Conservation (phyloP, 2,797 vertebrate species). For the Scolopax bukidnonensis region DNA sequence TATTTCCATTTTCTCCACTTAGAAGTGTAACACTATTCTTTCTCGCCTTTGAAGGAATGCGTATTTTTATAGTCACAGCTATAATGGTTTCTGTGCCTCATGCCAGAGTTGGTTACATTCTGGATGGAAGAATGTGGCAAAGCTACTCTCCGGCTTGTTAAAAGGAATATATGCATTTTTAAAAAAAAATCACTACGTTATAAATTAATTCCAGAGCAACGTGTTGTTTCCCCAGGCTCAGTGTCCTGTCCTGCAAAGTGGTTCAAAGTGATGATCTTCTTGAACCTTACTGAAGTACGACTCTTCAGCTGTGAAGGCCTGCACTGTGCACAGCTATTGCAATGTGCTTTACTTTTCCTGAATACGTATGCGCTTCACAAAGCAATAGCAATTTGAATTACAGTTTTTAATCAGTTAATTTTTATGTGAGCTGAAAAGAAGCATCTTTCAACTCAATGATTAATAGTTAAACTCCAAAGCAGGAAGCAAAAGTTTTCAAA, state of each 20-base stretch:
- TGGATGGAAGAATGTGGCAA: slow-evolving; percentile 41
- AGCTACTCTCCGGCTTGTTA: slow-evolving; percentile 29
- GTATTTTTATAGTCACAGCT: slow-evolving; percentile 21
- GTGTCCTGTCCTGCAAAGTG: slow-evolving; percentile 40
- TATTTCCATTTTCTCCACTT: slow-evolving; percentile 41
- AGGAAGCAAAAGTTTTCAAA: slow-evolving; percentile 71
- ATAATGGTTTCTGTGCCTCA: slow-evolving; percentile 47
- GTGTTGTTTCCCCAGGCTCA: slow-evolving; percentile 21
- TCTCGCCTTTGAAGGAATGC: neutral
- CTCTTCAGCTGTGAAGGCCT: slow-evolving; percentile 40
- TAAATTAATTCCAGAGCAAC: slow-evolving; percentile 40
- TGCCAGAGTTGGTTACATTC: slow-evolving; percentile 32
- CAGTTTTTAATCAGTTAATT: slow-evolving; percentile 60
- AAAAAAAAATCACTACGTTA: neutral
- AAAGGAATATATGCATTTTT: slow-evolving; percentile 30
- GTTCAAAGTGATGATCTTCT: slow-evolving; percentile 21
- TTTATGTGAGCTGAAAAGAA: slow-evolving; percentile 65
- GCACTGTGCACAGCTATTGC: slow-evolving; percentile 60
- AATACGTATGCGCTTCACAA: neutral
- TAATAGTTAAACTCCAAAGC: slow-evolving; percentile 71
- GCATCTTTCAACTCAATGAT: slow-evolving; percentile 66
- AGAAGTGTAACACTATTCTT: slow-evolving; percentile 14
- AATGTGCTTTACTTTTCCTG: slow-evolving; percentile 28
- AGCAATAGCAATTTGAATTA: slow-evolving; percentile 64
- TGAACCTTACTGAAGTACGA: slow-evolving; percentile 22